Evolutionary conservation across 1,140 invertebrate genomes (phyloP), one percentile per base, ranked within the genome.

Genomic region (Meteorus sp.): DNA sequence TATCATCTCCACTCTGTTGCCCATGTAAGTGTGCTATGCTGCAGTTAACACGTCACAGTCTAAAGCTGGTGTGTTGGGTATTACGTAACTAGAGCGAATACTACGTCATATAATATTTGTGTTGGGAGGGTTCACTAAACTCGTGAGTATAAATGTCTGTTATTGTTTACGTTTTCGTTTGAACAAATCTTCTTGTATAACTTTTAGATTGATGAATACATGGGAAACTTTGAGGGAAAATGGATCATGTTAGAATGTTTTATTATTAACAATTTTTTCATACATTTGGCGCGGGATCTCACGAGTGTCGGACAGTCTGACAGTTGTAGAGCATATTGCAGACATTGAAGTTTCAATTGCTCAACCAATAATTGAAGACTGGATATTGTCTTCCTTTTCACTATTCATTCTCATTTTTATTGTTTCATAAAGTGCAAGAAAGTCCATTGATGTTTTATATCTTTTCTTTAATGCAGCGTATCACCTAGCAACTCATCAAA

Each of bases 1-100:
- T 52, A 87, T 89, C 58, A 89, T 90, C 62, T 87, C 87, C 23
- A 88, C 86, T 43, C 78, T 89, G 51, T 75, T 89, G 62, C 87
- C 88, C 19, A 87, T 87, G 88, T 90, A 81, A 82, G 77, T 77
- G 13, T 58, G 25, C 41, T 19, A 31, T 53, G 9, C 20, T 54
- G 27, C 9, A 9, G n/a, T n/a, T n/a, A n/a, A n/a, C n/a, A n/a
- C n/a, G n/a, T n/a, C n/a, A n/a, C 11, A 37, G 11, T 37, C 35
- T 37, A 5, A 11, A n/a, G 17, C 41, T 44, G 6, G 15, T 25
- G 8, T 48, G n/a, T 27, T 11, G n/a, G n/a, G 9, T 25, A 25
- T 48, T 31, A 27, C 0, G 13, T 22, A 48, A 44, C 41, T 48
- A 29, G 25, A 48, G 25, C 43, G 11, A 33, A 33, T 33, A 33